Percentiles rank a stretch among this genome's conserved stretches.
Evolutionary conservation across 2,113 vertebrate genomes (phyloP).

Genomic region (Saiga tatarica): DNA sequence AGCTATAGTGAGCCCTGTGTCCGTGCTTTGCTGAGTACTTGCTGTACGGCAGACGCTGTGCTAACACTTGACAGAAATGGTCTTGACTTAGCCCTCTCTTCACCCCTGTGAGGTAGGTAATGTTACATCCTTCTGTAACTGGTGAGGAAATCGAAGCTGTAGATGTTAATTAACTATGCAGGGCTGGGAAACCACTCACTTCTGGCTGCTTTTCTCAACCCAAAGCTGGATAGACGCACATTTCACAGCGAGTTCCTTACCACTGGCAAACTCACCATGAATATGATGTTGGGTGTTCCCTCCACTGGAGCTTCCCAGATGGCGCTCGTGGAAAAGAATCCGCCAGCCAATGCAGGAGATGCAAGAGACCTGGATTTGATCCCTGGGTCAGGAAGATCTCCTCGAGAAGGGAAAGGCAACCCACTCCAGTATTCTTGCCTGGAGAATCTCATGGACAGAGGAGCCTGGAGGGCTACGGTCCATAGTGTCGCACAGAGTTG

Average conservation of each 20-base stretch:
- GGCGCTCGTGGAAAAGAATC: not conserved
- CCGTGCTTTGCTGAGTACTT: not conserved
- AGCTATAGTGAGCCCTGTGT: fast-evolving
- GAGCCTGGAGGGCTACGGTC: not conserved
- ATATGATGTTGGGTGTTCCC: too few species aligned
- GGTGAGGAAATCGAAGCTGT: not conserved
- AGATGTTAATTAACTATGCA: not conserved
- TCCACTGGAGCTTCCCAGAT: not conserved
- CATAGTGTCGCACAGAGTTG: not conserved
- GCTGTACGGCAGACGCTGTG: fast-evolving
- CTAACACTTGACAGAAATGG: not conserved
- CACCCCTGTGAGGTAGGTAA: not conserved
- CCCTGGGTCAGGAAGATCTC: not conserved
- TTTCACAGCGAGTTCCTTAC: not conserved
- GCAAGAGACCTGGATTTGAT: not conserved
- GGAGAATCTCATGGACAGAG: not conserved
- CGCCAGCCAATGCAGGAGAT: not conserved
- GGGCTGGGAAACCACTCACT: not conserved
- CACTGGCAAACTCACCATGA: not conserved
- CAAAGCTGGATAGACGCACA: not conserved
- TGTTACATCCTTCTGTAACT: not conserved
- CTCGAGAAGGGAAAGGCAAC: not conserved
- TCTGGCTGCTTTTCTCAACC: not conserved
- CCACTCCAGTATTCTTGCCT: not conserved
- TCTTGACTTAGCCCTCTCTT: not conserved